A percentile compares a stretch with the other conserved stretches of the same genome.
Evolutionary conservation across 2,113 vertebrate species (phyloP).

Genomic region (Cynocephalus volans): DNA sequence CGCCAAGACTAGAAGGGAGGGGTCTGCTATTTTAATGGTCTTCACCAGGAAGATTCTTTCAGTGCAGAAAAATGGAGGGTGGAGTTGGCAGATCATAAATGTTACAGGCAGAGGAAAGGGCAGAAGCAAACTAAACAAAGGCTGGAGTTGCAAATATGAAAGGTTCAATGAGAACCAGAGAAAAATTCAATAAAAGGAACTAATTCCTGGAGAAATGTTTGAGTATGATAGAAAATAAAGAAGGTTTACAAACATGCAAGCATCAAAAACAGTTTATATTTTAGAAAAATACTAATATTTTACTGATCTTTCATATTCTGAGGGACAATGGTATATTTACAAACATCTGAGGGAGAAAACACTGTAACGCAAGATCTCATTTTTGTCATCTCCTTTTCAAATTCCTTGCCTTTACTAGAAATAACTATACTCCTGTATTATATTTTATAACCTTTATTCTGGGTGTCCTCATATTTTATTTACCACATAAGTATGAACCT

Average conservation of each 20-base stretch:
- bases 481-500: background rate
- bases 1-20: accelerated
- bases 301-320: background rate
- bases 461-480: background rate
- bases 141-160: background rate
- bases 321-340: background rate
- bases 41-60: background rate
- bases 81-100: background rate
- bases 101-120: background rate
- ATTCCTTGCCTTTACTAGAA: background rate
- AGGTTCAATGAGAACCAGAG: background rate
- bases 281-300: background rate
- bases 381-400: background rate
- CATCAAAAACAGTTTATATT: background rate
- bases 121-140: background rate
- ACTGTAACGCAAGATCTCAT: background rate
- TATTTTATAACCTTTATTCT: background rate
- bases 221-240: background rate
- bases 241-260: background rate
- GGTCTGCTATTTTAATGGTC: background rate
- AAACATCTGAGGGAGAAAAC: background rate
- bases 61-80: background rate
- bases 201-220: background rate
- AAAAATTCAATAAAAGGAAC: background rate
- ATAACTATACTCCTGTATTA: background rate